phyloP scores from a whole-genome alignment of 2,888 invertebrate species.

The Apomyelois bistriatella region DNA sequence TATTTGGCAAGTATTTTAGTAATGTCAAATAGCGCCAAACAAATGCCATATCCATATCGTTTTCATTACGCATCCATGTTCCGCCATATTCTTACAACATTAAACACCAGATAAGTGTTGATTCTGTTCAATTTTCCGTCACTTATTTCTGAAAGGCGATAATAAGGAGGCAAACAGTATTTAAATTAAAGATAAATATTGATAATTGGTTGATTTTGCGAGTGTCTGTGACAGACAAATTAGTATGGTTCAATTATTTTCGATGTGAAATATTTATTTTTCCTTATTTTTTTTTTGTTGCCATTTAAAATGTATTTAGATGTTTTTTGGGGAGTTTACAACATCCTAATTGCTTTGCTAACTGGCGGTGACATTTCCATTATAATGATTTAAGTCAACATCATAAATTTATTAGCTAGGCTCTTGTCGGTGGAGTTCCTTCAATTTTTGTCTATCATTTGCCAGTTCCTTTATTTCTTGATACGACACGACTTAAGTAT shows the following conservation, averaged over 20 bases:
- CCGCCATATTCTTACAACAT: constrained; percentile 38
- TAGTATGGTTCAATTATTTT: not conserved
- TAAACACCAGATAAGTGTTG: constrained; percentile 47
- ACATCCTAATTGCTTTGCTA: not conserved
- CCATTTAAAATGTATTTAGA: not conserved
- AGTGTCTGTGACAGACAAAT: constrained; percentile 2
- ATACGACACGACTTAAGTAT: no score
- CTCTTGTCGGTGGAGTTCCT: no score
- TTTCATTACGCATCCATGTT: not conserved
- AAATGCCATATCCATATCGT: constrained; percentile 3
- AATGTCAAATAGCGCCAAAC: not conserved
- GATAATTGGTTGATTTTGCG: constrained; percentile 7
- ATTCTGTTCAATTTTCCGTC: constrained; percentile 43
- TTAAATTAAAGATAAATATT: constrained; percentile 12
- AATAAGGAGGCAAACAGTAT: constrained; percentile 10
- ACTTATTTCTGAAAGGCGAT: constrained; percentile 29
- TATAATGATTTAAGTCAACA: no score
- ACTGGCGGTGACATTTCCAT: not conserved
- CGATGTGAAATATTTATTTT: not conserved
- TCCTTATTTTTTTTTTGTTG: not conserved
- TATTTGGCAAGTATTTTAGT: no score
- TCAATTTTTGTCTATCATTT: no score
- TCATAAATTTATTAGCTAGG: no score
- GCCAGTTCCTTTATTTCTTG: no score
- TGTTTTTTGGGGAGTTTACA: not conserved